Base-by-base conservation (phyloP, 2,888 invertebrate genomes). In the Cremastinae sp. region DNA sequence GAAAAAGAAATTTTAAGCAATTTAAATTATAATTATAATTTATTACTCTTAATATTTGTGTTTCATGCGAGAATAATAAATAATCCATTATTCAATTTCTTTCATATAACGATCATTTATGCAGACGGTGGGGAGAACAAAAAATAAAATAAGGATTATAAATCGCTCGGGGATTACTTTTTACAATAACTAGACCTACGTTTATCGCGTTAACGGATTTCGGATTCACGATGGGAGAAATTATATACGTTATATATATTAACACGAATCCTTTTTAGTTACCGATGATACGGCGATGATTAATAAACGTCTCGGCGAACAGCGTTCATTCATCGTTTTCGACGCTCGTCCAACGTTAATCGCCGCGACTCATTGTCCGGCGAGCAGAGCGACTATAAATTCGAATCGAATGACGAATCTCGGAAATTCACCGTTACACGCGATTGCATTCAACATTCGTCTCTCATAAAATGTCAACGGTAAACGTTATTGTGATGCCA, bases 131-230 rank as follows among this genome's bases (percentile, higher is more conserved):
- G 28, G 28, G 2, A n/a, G n/a, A 51, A 28, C 28, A 43, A 16
- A 43, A 18, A 22, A 28, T 14, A n/a, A 51, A 22, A 36, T 41
- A 18, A 12, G 4, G 12, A 41, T 51, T 38, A 64, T 64, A 64
- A 64, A 64, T 65, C 65, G 22, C 28, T 65, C 16, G 34, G 28
- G 16, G 41, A 43, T 53, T 43, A 65, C 36, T 22, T 28, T n/a
- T 34, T 28, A 38, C 53, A 41, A 53, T 65, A 65, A 43, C 28
- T 53, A 53, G 43, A 20, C 12, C 53, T 53, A 65, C n/a, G n/a
- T n/a, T n/a, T n/a, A n/a, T n/a, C n/a, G n/a, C n/a, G n/a, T 65
- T 65, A 65, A 65, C 53, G 34, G 53, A 64, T 53, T 65, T 53
- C 22, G 12, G 53, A 43, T 16, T n/a, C 8, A 12, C 14, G 34